A percentile compares a stretch with the other conserved stretches of the same genome.
phyloP scores from a whole-genome alignment of 2,888 invertebrate genomes.

The Brachyptera risi region DNA sequence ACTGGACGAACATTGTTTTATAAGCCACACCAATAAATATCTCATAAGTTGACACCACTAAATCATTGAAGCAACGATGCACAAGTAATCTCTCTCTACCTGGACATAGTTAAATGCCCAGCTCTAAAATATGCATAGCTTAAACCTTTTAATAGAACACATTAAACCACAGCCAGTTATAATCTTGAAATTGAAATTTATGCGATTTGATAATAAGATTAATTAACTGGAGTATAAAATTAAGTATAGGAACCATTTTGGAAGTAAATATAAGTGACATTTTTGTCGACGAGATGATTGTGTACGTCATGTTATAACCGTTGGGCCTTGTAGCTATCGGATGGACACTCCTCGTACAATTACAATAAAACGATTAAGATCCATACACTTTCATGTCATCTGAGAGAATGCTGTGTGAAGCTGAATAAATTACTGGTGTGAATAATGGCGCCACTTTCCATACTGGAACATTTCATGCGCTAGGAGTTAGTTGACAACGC shows the following conservation, averaged over 20 bases:
- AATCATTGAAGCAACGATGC: too few species aligned
- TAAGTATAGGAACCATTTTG: not conserved
- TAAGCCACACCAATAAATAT: not conserved
- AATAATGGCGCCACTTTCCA: conserved; percentile 6
- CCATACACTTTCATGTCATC: not conserved
- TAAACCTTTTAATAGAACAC: not conserved
- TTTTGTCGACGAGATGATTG: too few species aligned
- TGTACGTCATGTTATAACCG: too few species aligned
- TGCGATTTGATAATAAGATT: not conserved
- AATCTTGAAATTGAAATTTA: not conserved
- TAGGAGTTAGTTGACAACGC: not conserved
- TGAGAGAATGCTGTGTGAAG: too few species aligned
- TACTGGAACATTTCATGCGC: not conserved
- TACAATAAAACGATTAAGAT: not conserved
- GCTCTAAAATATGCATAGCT: too few species aligned
- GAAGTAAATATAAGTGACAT: not conserved
- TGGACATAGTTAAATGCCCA: too few species aligned
- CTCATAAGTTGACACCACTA: too few species aligned
- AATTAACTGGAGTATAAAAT: too few species aligned
- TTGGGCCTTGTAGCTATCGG: not conserved
- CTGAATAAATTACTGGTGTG: not conserved
- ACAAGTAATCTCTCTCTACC: too few species aligned
- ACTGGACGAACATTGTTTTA: not conserved
- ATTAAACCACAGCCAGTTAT: not conserved
- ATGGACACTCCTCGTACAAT: not conserved